A percentile compares a stretch with the other conserved stretches of the same genome.
Conservation (phyloP, 2,888 invertebrate genomes). For the Dioctria rufipes region DNA sequence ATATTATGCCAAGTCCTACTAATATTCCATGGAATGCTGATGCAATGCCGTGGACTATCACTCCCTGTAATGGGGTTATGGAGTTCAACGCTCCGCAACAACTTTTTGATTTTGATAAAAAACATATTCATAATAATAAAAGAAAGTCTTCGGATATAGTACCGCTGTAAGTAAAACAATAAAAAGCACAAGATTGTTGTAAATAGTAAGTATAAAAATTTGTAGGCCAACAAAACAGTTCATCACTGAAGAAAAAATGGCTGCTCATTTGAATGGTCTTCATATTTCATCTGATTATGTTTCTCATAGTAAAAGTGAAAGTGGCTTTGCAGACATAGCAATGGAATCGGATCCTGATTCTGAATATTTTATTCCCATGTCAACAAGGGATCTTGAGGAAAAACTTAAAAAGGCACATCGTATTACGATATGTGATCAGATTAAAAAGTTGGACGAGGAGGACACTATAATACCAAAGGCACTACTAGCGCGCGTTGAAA, state of each 20-base stretch:
- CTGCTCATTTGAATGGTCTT: constrained; percentile 82
- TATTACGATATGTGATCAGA: constrained; percentile 80
- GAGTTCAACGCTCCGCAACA: constrained; percentile 70
- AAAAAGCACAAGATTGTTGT: background rate
- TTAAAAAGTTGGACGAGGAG: constrained; percentile 74
- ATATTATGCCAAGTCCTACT: constrained; percentile 63
- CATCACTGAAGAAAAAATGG: constrained; percentile 89
- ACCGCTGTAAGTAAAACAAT: constrained; percentile 18
- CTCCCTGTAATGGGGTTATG: constrained; percentile 70
- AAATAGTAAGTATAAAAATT: constrained; percentile 44
- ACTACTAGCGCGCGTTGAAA: constrained; percentile 77
- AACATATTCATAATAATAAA: background rate
- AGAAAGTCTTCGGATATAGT: constrained; percentile 21
- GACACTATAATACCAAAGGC: constrained; percentile 79
- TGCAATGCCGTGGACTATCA: constrained; percentile 73
- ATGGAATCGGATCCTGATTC: constrained; percentile 16
- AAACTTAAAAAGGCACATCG: constrained; percentile 73
- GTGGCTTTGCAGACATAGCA: constrained; percentile 62
- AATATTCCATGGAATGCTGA: constrained; percentile 72
- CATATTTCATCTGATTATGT: constrained; percentile 77
- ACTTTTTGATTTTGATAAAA: constrained; percentile 3
- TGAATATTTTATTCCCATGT: constrained; percentile 61
- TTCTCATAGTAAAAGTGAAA: constrained; percentile 58
- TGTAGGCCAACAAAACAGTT: constrained; percentile 79
- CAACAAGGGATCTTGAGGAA: constrained; percentile 69